Evolutionary conservation across 2,888 invertebrate genomes (phyloP), one percentile per base, ranked within the genome.

Genomic region (Holacanthella duospinosa): DNA sequence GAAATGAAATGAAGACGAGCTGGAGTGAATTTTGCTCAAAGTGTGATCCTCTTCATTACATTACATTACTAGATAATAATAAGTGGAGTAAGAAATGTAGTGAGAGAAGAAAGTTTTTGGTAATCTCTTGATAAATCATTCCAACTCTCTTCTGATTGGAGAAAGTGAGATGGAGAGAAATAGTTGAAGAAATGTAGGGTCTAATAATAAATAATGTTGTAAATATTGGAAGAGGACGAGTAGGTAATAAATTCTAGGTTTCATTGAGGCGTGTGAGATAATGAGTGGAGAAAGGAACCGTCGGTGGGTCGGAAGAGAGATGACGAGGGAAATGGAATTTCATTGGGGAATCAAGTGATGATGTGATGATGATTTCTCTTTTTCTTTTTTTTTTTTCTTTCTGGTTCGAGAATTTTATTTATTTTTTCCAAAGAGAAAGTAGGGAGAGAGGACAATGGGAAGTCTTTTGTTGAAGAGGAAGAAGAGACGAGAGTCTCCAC

Each of bases 71-170:
- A n/a, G n/a, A n/a, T n/a, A n/a, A n/a, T n/a, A n/a, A n/a, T n/a
- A n/a, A n/a, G n/a, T n/a, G n/a, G n/a, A n/a, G n/a, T n/a, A n/a
- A n/a, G n/a, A n/a, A n/a, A n/a, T n/a, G n/a, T n/a, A n/a, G n/a
- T n/a, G n/a, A n/a, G n/a, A n/a, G n/a, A n/a, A n/a, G n/a, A n/a
- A n/a, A n/a, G n/a, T n/a, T n/a, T 6, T 6, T 24, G n/a, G 21
- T 55, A 26, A 55, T 55, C 55, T 25, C 55, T 55, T 55, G 55
- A 55, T 55, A 55, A 55, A 55, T 55, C 55, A 55, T 55, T 55
- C 26, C 26, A 16, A 26, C n/a, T n/a, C n/a, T n/a, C n/a, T n/a
- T n/a, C n/a, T n/a, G n/a, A n/a, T n/a, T n/a, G n/a, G n/a, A n/a
- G n/a, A n/a, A n/a, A n/a, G n/a, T n/a, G n/a, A n/a, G n/a, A n/a